These are phyloP conservation scores for Conopomorpha cramerella DNA, from an alignment of 1,140 invertebrate genomes.

Conservation along the genomic window DNA sequence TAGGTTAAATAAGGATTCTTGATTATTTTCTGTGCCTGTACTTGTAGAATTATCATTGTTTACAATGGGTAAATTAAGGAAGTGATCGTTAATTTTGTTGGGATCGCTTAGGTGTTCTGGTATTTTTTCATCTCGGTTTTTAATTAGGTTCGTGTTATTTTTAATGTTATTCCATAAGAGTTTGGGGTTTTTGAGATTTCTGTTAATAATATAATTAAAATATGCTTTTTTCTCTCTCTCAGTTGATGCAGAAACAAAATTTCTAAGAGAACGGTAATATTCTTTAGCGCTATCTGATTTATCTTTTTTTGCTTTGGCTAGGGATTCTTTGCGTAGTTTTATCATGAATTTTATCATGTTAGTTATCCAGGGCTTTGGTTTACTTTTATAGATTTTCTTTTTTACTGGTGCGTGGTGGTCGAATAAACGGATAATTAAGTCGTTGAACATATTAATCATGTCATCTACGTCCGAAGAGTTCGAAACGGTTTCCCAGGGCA, in stretches of 20 bases:
- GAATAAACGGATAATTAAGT: conserved; percentile 4
- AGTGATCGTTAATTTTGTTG: background rate
- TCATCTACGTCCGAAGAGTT: conserved; percentile 3
- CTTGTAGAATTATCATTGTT: background rate
- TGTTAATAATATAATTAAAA: conserved; percentile 6
- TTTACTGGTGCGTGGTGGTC: conserved; percentile 7
- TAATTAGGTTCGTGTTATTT: conserved; percentile 5
- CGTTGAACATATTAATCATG: conserved; percentile 2
- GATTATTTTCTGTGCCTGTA: background rate
- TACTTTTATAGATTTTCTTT: conserved; percentile 4
- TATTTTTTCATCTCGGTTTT: conserved; percentile 1
- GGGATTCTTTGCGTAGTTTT: background rate
- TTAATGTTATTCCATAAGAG: conserved; percentile 7
- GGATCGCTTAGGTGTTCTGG: background rate
- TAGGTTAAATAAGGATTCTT: background rate
- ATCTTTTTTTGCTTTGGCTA: conserved; percentile 1
- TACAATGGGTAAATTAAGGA: background rate
- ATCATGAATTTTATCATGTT: conserved; percentile 10
- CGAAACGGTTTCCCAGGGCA: background rate
- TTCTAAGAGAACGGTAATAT: conserved; percentile 7
- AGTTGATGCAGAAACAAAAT: conserved; percentile 4
- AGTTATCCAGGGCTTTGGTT: conserved; percentile 8
- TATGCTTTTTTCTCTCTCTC: conserved; percentile 7
- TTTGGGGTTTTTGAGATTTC: conserved; percentile 5
- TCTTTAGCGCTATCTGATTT: conserved; percentile 2